A percentile compares a stretch with the other conserved stretches of the same genome.
phyloP scores from a whole-genome alignment of 2,797 vertebrate genomes.

The Carduelis carduelis region DNA sequence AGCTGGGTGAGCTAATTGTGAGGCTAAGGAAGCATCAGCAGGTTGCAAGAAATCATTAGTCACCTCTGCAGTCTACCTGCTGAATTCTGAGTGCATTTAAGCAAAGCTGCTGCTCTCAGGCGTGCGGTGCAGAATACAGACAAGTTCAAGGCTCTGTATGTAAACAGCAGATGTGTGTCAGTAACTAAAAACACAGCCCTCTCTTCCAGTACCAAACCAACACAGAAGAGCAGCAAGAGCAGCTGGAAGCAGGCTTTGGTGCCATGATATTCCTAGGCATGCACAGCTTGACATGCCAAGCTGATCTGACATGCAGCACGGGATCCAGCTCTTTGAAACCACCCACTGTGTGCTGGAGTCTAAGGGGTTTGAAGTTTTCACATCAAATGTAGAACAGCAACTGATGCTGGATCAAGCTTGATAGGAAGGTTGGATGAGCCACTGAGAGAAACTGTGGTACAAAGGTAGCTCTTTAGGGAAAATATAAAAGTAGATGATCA shows the following conservation, averaged over 20 bases:
- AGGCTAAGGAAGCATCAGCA: not conserved
- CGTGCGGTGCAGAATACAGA: not conserved
- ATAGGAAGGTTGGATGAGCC: not conserved
- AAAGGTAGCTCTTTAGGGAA: not conserved
- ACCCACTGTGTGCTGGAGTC: not conserved
- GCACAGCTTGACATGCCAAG: fast-evolving
- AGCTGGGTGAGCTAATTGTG: not conserved
- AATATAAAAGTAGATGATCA: not conserved
- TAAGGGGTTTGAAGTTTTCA: not conserved
- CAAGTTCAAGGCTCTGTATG: not conserved
- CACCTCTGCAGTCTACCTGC: not conserved
- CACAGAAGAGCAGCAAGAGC: not conserved
- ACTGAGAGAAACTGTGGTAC: not conserved
- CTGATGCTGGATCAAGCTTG: not conserved
- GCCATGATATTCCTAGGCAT: not conserved
- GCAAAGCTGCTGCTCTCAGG: not conserved
- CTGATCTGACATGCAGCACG: fast-evolving
- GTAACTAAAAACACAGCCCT: not conserved
- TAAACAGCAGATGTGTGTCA: not conserved
- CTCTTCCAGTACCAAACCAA: not conserved
- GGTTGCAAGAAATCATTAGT: not conserved
- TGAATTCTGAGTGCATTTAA: not conserved
- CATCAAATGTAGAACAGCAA: not conserved
- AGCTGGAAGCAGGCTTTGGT: not conserved
- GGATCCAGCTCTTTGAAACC: not conserved